Evolutionary conservation across 64 coral and sea anemone genomes (phyloP), one percentile per base, ranked within the genome.

Genomic region (Actinia tenebrosa): DNA sequence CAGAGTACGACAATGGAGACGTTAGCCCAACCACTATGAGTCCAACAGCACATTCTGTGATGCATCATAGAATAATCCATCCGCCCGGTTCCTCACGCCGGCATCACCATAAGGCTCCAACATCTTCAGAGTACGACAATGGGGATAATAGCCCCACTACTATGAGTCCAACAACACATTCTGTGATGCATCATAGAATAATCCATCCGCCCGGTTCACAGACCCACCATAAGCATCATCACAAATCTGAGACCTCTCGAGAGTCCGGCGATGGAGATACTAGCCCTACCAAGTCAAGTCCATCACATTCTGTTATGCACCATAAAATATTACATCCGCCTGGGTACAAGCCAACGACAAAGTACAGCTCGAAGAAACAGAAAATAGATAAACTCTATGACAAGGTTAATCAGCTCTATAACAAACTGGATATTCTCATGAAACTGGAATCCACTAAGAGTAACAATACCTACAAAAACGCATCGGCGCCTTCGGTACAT

Each of bases 371-470:
- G 46, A 81, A 81, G 50, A 81, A 45, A 59, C 18, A 7, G 16
- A 85, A 59, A 54, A 61, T 85, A 58, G 56, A 85, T 27, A 46
- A 58, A 37, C 83, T 85, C 5, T 85, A 85, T 85, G 83, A 85
- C 53, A 58, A 64, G 46, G 83, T 85, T 53, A 85, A 85, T 64
- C 14, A 30, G 55, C 83, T 85, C 1, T 85, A 85, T 60, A 85
- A 45, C 18, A 85, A 85, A 85, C 13, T 85, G 55, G 60, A 85
- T 6, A 20, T 25, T 23, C 60, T 85, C 3, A 22, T 61, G 26
- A 55, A 85, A 64, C 83, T 85, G 9, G 54, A 85, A 64, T 26
- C 83, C 7, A 20, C 30, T 45, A 58, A 26, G 15, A 62, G 53
- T 8, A 85, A 58, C 26, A 62, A 45, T 53, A 42, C 83, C 22